phyloP scores from a whole-genome alignment of 1,140 invertebrate genomes.

The Papilio machaon region DNA sequence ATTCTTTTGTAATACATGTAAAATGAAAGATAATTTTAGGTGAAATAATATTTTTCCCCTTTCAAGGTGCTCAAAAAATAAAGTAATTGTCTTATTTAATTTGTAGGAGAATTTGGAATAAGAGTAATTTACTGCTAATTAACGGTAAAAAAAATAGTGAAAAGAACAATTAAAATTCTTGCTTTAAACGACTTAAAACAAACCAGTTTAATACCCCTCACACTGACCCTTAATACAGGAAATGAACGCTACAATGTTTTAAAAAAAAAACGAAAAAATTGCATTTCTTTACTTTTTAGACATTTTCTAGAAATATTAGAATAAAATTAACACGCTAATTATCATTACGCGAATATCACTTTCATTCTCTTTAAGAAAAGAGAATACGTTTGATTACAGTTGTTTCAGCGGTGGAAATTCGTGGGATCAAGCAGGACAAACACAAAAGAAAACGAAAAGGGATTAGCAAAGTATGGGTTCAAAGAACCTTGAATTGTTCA shows the following conservation, averaged over 20 bases:
- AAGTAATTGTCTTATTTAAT: background rate
- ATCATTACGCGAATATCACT: background rate
- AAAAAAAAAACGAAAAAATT: background rate
- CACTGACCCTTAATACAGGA: background rate
- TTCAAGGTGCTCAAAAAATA: background rate
- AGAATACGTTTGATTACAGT: background rate
- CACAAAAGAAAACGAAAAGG: background rate
- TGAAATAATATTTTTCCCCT: too few relatives aligned
- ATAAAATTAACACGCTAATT: background rate
- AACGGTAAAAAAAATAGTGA: background rate
- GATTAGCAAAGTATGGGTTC: background rate
- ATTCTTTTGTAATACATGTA: too few relatives aligned
- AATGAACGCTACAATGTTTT: background rate
- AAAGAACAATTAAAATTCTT: conserved; percentile 3
- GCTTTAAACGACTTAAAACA: conserved; percentile 7
- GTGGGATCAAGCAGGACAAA: background rate
- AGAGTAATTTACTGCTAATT: background rate
- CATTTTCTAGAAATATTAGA: background rate
- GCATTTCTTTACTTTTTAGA: background rate
- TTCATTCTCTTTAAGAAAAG: background rate
- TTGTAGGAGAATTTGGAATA: background rate
- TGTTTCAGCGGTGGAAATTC: background rate
- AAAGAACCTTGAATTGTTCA: conserved; percentile 1
- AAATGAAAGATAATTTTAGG: too few relatives aligned
- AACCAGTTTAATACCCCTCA: conserved; percentile 11